These are phyloP conservation scores for Heliopora coerulea DNA, from an alignment of 92 coral and sea anemone genomes.

Conservation along the genomic window DNA sequence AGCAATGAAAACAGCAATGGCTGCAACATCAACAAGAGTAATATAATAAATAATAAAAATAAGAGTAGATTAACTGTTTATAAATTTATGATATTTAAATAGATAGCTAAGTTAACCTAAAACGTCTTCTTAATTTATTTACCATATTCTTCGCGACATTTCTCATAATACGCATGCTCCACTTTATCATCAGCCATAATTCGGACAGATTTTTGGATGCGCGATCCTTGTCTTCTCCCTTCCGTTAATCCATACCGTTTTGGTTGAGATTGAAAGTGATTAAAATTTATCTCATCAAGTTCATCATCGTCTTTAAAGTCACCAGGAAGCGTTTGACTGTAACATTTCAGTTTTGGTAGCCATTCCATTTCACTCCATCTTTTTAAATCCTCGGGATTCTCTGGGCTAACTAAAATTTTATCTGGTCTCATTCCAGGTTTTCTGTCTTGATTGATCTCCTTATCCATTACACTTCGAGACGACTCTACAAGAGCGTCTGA, in stretches of 20 bases:
- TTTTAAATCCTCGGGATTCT: not conserved
- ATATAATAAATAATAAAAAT: no score
- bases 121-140: no score
- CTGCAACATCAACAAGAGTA: no score
- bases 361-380: conserved; percentile 6
- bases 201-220: not conserved
- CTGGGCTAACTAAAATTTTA: not conserved
- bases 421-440: not conserved
- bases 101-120: no score
- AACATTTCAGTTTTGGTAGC: not conserved
- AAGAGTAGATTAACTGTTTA: no score
- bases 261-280: not conserved
- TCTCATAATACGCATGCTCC: conserved; percentile 5
- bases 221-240: not conserved
- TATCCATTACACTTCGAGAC: not conserved
- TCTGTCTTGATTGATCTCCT: not conserved
- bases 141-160: not conserved
- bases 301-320: not conserved
- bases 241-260: not conserved
- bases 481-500: not conserved
- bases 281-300: not conserved
- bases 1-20: no score
- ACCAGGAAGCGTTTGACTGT: not conserved
- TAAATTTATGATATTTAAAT: no score
- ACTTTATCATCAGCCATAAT: conserved; percentile 18